Conservation (phyloP, 2,888 invertebrate genomes). For the Cephus rjabovi region DNA sequence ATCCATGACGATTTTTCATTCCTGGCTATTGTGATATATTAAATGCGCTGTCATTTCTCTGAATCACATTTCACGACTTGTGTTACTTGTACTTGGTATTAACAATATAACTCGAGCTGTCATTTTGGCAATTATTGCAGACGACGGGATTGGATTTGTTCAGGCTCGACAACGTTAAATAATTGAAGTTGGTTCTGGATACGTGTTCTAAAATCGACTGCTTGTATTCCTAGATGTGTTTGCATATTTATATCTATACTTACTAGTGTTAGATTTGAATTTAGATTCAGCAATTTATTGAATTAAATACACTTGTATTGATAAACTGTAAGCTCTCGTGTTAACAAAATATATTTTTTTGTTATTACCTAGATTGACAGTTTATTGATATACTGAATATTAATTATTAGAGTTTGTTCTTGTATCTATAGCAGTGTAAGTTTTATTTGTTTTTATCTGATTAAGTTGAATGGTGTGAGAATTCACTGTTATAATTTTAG, state of each 20-base stretch:
- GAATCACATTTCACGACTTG: background rate
- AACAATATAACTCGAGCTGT: slow-evolving; percentile 26
- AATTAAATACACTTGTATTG: background rate
- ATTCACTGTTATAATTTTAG: background rate
- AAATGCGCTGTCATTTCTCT: background rate
- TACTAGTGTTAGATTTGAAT: background rate
- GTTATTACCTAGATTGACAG: background rate
- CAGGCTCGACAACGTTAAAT: slow-evolving; percentile 20
- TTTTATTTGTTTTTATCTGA: background rate
- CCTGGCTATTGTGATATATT: background rate
- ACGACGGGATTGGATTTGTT: slow-evolving; percentile 25
- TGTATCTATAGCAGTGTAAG: background rate
- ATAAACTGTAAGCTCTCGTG: background rate
- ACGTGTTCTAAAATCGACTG: background rate
- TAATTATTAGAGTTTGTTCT: background rate
- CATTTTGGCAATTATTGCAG: slow-evolving; percentile 35
- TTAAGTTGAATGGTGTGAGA: background rate
- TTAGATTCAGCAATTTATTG: background rate
- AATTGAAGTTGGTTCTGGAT: background rate
- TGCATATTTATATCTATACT: too few species aligned
- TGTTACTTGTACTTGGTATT: background rate
- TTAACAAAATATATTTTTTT: background rate
- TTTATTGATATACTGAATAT: background rate
- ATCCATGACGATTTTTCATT: background rate
- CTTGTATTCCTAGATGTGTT: background rate